Evolutionary conservation across 30 jellyfish, hydroid and myxozoan genomes (phyloP), one percentile per base, ranked within the genome.

Genomic region (Chrysaora quinquecirrha): DNA sequence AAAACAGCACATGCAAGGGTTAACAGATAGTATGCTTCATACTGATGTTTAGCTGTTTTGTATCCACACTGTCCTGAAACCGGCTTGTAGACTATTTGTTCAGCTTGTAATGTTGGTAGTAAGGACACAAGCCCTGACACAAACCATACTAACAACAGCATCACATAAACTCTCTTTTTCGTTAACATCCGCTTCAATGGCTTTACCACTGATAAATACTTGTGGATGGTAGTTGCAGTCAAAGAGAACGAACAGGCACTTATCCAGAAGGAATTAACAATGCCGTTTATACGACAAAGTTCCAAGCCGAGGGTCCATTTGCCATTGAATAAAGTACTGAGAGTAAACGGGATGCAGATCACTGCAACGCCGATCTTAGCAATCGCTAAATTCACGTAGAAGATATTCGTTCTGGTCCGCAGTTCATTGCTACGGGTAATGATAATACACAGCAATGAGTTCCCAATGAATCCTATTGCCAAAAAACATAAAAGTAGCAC

Each of bases 41-140:
- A 48, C 18, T 67, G 46, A 14, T 48, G n/a, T 1, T 71, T 82
- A 19, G 84, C 29, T 18, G 27, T 47, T 11, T 69, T 75, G 50
- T 70, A 70, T 3, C 84, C 95, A 34, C 97, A 89, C 43, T 82
- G 97, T 16, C 87, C 89, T 18, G 95, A 71, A 25, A 22, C 85
- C 31, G 88, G 89, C 20, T 75, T 83, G 58, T 79, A 83, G n/a
- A 61, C 84, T 32, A 89, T 77, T 3, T 65, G 80, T 4, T 75
- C 52, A 23, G 43, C n/a, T 1, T 81, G 76, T 30, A 68, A 10
- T 7, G 68, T 70, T 19, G 97, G 97, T 78, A 78, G 66, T 14
- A 83, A 60, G 79, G 88, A 23, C 3, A 80, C 68, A 0, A 56
- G 33, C 33, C 72, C 75, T 4, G 97, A 82, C 38, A 69, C 78